These are phyloP conservation scores for Pongo abelii DNA, from an alignment of 2,113 vertebrate species.

Conservation along the genomic window DNA sequence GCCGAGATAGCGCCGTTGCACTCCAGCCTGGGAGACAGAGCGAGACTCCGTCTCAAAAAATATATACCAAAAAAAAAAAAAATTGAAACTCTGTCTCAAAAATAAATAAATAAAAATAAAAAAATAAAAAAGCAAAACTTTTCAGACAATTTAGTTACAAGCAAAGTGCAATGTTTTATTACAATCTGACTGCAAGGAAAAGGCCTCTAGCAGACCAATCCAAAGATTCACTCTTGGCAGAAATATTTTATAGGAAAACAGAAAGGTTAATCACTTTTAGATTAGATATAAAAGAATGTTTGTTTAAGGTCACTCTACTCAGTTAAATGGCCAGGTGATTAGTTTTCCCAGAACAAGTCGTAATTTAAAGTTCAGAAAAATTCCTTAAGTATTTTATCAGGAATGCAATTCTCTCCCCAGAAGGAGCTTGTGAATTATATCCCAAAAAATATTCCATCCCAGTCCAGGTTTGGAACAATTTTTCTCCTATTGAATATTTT, in stretches of 20 bases:
- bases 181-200: not conserved
- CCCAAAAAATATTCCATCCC: not conserved
- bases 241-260: not conserved
- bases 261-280: not conserved
- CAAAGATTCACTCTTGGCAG: not conserved
- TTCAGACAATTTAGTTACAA: not conserved
- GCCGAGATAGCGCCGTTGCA: no score
- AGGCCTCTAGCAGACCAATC: not conserved
- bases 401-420: not conserved
- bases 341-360: not conserved
- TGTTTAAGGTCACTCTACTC: not conserved
- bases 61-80: no score
- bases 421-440: not conserved
- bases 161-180: not conserved
- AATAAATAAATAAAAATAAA: no score
- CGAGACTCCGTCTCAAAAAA: no score
- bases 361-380: conserved; percentile 12
- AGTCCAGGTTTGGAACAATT: not conserved
- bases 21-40: no score
- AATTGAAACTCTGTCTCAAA: no score
- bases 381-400: not conserved
- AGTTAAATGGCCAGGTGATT: not conserved
- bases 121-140: not conserved
- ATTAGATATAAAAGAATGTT: not conserved
- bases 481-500: not conserved